Conservation (phyloP, 2,113 vertebrate genomes). For the Leucosticte australis region DNA sequence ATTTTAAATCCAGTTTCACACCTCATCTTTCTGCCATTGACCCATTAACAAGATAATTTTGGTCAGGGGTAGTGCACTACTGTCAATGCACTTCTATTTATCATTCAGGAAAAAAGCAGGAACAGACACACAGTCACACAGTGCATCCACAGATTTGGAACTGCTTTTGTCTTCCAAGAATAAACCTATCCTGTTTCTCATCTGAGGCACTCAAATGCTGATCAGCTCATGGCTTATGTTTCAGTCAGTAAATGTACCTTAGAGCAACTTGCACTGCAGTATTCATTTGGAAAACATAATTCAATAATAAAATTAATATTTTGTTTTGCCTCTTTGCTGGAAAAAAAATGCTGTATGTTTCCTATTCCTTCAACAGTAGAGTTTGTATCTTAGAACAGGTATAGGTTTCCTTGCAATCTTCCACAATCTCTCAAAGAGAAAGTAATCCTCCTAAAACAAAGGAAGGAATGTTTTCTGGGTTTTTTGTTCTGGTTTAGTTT, state of each 20-base stretch:
- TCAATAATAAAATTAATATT: not conserved
- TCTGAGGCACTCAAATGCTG: not conserved
- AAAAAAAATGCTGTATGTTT: not conserved
- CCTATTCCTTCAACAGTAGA: not conserved
- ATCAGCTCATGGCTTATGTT: not conserved
- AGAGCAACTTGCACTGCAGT: not conserved
- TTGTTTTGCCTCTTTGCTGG: not conserved
- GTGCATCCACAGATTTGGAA: not conserved
- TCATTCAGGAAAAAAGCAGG: not conserved
- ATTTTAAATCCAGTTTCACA: constrained; percentile 4
- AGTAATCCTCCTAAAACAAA: not conserved
- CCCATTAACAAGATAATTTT: constrained; percentile 28
- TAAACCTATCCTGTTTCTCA: not conserved
- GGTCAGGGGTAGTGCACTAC: not conserved
- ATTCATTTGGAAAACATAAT: not conserved
- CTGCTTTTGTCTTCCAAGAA: not conserved
- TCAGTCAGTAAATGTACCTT: not conserved
- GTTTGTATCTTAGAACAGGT: not conserved
- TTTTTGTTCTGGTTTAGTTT: not conserved
- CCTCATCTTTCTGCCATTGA: constrained; percentile 35
- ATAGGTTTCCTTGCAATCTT: not conserved
- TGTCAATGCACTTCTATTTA: not conserved
- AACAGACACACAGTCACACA: not conserved
- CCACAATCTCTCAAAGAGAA: not conserved
- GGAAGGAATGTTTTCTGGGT: not conserved